Conservation (phyloP, 1,140 invertebrate genomes). For the Meloidogyne exigua region DNA sequence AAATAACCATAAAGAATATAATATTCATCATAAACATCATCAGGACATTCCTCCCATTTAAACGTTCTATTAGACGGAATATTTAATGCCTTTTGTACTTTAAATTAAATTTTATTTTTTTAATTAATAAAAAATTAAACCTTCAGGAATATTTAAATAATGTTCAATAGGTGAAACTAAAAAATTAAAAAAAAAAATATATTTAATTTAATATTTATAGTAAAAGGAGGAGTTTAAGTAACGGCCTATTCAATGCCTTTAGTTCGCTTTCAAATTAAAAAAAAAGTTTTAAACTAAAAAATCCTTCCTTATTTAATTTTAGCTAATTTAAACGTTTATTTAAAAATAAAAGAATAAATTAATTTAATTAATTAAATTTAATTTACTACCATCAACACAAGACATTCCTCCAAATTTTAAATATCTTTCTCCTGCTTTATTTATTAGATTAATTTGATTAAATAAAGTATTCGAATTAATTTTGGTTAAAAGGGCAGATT, state of each 20-base stretch:
- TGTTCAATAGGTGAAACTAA: not conserved
- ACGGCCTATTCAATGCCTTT: too few relatives aligned
- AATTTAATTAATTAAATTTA: too few relatives aligned
- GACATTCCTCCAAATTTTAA: not conserved
- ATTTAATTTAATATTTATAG: too few relatives aligned
- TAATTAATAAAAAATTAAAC: not conserved
- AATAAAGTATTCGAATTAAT: too few relatives aligned
- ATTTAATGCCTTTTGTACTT: not conserved
- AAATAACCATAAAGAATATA: constrained; percentile 48
- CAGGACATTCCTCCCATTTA: not conserved
- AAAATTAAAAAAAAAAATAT: not conserved
- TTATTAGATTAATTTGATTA: not conserved
- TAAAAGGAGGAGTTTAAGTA: too few relatives aligned
- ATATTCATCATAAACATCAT: constrained; percentile 38
- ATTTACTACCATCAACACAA: not conserved
- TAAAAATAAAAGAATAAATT: not conserved
- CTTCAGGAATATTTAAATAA: not conserved
- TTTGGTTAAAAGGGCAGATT: too few relatives aligned
- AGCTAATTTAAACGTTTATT: too few relatives aligned
- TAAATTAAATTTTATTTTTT: not conserved
- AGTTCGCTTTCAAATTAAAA: too few relatives aligned
- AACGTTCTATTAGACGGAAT: not conserved
- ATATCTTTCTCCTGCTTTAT: not conserved
- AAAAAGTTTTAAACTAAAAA: too few relatives aligned
- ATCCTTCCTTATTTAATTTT: too few relatives aligned